phyloP scores from a whole-genome alignment of 2,797 vertebrate genomes.

The Coccyzus lansbergi region DNA sequence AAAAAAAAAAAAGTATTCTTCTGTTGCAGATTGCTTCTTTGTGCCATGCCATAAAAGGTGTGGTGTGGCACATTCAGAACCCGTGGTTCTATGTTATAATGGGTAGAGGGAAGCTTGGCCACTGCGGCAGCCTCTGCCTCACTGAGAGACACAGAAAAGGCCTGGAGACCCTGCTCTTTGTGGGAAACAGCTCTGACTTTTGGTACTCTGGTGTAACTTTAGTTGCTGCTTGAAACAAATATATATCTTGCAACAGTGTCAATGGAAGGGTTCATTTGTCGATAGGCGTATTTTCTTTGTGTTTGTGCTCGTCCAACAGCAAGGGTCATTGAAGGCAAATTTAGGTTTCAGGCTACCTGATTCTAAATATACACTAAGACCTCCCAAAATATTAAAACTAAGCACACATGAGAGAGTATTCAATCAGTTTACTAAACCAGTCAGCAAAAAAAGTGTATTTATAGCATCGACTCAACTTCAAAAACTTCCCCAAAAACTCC shows the following conservation, averaged over 20 bases:
- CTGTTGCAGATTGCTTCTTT: background rate
- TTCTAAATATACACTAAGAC: background rate
- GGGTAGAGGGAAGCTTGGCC: background rate
- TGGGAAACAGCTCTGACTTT: constrained; percentile 15
- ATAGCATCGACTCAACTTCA: background rate
- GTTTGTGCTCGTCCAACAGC: background rate
- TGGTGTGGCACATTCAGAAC: background rate
- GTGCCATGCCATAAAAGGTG: background rate
- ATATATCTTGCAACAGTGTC: background rate
- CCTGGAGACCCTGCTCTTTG: background rate
- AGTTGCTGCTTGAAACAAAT: background rate
- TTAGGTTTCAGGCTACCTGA: background rate
- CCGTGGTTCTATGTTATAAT: fast-evolving
- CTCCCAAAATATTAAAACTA: background rate
- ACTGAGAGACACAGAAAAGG: background rate
- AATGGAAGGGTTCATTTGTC: background rate
- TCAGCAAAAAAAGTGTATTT: background rate
- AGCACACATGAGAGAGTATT: fast-evolving
- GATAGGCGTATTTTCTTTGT: background rate
- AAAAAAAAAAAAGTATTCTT: background rate
- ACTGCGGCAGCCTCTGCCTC: background rate
- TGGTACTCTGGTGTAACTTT: background rate
- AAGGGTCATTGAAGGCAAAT: background rate
- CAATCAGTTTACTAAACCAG: background rate
- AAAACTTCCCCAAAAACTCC: background rate